Percentiles rank a stretch among this genome's conserved stretches.
Conservation (phyloP, 2,888 invertebrate species). For the Diachrysia chrysitis region DNA sequence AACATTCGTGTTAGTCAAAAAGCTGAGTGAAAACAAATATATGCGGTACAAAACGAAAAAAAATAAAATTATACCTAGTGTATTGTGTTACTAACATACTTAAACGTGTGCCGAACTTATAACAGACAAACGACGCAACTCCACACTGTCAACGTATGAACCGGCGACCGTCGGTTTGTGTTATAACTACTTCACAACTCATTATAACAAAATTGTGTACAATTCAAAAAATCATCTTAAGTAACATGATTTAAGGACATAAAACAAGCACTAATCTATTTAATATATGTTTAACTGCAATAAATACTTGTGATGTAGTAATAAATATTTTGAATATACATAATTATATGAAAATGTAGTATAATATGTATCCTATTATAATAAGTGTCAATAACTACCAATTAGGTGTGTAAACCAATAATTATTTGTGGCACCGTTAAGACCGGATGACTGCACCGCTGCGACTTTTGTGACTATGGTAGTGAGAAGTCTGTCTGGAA, state of each 20-base stretch:
- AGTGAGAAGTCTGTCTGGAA: constrained; percentile 40
- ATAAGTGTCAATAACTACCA: constrained; percentile 39
- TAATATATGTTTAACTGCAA: constrained; percentile 35
- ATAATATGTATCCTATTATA: constrained; percentile 38
- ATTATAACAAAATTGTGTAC: constrained; percentile 27
- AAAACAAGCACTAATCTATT: constrained; percentile 44
- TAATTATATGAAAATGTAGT: constrained; percentile 32
- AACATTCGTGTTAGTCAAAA: constrained; percentile 60
- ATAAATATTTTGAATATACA: constrained; percentile 35
- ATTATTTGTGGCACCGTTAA: constrained; percentile 21
- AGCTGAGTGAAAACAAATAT: constrained; percentile 55
- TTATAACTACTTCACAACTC: constrained; percentile 46
- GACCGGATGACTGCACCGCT: constrained; percentile 37
- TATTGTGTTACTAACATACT: constrained; percentile 32
- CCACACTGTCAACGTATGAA: constrained; percentile 14
- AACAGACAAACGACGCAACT: constrained; percentile 29
- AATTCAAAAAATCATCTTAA: constrained; percentile 28
- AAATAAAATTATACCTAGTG: constrained; percentile 40
- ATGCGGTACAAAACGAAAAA: constrained; percentile 43
- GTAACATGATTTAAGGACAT: constrained; percentile 23
- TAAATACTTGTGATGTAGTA: constrained; percentile 36
- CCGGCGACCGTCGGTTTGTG: constrained; percentile 11
- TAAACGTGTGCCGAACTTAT: constrained; percentile 42
- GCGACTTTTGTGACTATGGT: constrained; percentile 28
- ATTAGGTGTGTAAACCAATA: constrained; percentile 29